Evolutionary conservation across 1,140 invertebrate species (phyloP).

Genomic region (Habropoda laboriosa): DNA sequence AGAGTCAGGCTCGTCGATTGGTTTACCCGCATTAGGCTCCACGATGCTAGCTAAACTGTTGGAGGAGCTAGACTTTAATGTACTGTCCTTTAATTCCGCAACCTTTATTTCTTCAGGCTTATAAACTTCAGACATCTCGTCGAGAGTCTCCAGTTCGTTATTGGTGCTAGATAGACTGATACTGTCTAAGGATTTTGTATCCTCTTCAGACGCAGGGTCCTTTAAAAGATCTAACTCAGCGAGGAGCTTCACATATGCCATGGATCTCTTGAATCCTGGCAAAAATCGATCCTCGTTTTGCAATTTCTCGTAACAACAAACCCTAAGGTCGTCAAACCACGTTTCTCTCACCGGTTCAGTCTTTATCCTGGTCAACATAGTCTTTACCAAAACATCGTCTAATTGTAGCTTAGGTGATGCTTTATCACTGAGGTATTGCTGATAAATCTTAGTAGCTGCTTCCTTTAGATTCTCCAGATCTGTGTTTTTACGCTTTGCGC

Average conservation of each 20-base stretch:
- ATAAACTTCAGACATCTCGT: constrained; percentile 63
- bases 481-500: constrained; percentile 73
- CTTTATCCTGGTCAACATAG: constrained; percentile 85
- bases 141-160: constrained; percentile 75
- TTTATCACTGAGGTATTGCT: constrained; percentile 92
- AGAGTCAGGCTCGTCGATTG: constrained; percentile 59
- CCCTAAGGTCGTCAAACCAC: constrained; percentile 94
- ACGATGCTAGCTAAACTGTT: constrained; percentile 61
- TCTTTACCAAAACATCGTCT: constrained; percentile 85
- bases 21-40: constrained; percentile 44
- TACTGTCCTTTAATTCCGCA: constrained; percentile 47
- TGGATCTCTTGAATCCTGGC: constrained; percentile 86
- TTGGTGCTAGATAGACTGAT: constrained; percentile 79
- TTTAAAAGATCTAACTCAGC: constrained; percentile 89
- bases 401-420: constrained; percentile 86
- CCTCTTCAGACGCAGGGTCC: constrained; percentile 83
- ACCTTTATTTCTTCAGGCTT: constrained; percentile 52
- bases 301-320: constrained; percentile 86
- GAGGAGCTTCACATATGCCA: constrained; percentile 88
- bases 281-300: constrained; percentile 86
- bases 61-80: constrained; percentile 67
- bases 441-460: constrained; percentile 90
- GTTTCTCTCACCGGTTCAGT: constrained; percentile 85
- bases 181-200: constrained; percentile 82
- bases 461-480: constrained; percentile 86